Evolutionary conservation across 2,888 invertebrate species (phyloP).

Genomic region (Athalia circularis): DNA sequence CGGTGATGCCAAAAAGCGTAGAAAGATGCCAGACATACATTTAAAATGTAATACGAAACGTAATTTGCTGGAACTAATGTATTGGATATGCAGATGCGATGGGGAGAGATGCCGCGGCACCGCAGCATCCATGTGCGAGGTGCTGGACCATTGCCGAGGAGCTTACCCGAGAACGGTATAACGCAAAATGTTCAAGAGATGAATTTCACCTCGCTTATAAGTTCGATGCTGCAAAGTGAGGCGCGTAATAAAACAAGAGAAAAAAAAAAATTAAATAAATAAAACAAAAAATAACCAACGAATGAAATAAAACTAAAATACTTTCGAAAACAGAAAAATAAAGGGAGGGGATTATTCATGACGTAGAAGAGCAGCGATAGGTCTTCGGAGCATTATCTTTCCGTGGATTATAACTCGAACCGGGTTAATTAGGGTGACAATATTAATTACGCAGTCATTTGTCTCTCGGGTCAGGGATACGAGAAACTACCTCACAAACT

Average conservation of each 20-base stretch:
- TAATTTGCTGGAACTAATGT: slow-evolving; percentile 49
- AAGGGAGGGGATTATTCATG: slow-evolving; percentile 12
- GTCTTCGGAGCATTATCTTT: slow-evolving; percentile 34
- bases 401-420: slow-evolving; percentile 25
- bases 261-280: no score
- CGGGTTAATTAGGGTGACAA: slow-evolving; percentile 43
- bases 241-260: no score
- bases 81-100: slow-evolving; percentile 47
- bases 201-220: no score
- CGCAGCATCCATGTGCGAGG: neutral
- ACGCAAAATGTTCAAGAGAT: neutral
- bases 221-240: neutral
- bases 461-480: slow-evolving; percentile 32
- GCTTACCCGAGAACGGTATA: neutral
- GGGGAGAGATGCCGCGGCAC: slow-evolving; percentile 13
- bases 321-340: neutral
- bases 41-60: slow-evolving; percentile 48
- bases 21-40: slow-evolving; percentile 46
- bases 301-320: no score
- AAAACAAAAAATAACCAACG: no score
- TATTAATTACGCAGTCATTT: slow-evolving; percentile 41
- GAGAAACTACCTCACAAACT: slow-evolving; percentile 27
- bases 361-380: neutral
- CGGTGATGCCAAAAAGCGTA: slow-evolving; percentile 45
- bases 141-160: slow-evolving; percentile 21